Evolutionary conservation across 2,797 vertebrate genomes (phyloP).

Genomic region (Sylvilagus floridanus): DNA sequence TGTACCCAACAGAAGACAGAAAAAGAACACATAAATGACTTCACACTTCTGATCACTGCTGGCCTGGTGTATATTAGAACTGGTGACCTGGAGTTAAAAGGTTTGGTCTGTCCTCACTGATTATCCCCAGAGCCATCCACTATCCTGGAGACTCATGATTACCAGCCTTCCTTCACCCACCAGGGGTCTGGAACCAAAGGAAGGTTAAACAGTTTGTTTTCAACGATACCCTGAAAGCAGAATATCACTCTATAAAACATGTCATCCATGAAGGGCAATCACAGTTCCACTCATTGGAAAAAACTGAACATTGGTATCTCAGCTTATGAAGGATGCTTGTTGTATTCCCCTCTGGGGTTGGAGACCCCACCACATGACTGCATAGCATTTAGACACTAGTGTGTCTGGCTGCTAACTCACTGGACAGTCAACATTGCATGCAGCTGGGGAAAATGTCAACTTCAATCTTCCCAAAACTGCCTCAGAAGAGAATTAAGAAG

Average conservation of each 20-base stretch:
- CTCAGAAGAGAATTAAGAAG: conserved; percentile 63
- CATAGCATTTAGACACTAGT: neutral
- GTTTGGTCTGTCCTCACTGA: neutral
- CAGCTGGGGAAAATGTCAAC: conserved; percentile 59
- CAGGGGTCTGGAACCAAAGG: neutral
- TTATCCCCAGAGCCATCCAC: neutral
- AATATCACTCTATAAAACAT: conserved; percentile 36
- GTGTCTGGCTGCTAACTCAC: conserved; percentile 64
- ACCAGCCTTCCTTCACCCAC: neutral
- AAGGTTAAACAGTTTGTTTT: conserved; percentile 73
- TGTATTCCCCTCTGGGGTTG: conserved; percentile 12
- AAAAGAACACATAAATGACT: neutral
- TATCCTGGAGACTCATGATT: neutral
- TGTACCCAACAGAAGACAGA: neutral
- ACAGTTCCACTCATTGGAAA: conserved; percentile 22
- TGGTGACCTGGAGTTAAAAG: conserved; percentile 45
- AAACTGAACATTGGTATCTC: neutral
- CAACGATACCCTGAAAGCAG: neutral
- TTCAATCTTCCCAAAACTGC: conserved; percentile 63
- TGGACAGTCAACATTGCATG: conserved; percentile 40
- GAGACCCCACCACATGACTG: neutral
- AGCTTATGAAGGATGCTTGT: neutral
- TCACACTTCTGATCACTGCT: conserved; percentile 22
- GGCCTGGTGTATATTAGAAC: conserved; percentile 50
- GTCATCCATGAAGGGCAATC: conserved; percentile 65